phyloP scores from a whole-genome alignment of 92 coral and sea anemone species.

The Paramuricea clavata region DNA sequence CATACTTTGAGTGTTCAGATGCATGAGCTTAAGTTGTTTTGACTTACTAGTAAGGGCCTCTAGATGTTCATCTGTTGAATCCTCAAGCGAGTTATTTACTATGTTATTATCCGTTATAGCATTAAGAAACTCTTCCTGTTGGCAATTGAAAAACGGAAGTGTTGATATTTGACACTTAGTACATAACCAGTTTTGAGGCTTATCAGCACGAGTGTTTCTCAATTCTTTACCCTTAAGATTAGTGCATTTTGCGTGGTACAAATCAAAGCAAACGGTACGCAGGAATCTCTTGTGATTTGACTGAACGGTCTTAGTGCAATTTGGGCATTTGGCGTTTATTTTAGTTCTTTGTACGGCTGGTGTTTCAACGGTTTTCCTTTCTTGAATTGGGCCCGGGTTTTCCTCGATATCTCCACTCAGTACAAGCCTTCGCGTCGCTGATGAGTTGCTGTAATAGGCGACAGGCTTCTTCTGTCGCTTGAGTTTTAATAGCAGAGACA shows the following conservation, averaged over 20 bases:
- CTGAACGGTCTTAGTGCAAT: constrained; percentile 51
- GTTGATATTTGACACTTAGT: constrained; percentile 40
- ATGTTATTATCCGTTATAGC: background rate
- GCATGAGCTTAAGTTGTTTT: constrained; percentile 4
- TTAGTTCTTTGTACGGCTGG: constrained; percentile 35
- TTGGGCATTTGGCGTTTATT: constrained; percentile 35
- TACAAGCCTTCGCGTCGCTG: constrained; percentile 57
- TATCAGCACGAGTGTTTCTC: constrained; percentile 42
- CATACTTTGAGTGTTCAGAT: constrained; percentile 27
- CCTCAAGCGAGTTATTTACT: background rate
- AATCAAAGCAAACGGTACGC: constrained; percentile 50
- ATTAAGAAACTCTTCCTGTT: constrained; percentile 12
- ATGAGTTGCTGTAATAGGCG: constrained; percentile 54
- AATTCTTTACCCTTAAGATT: constrained; percentile 30
- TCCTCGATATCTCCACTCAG: constrained; percentile 47
- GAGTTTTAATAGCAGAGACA: no score
- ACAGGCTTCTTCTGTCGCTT: constrained; percentile 38
- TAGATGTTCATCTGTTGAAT: constrained; percentile 18
- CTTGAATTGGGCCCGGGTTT: background rate
- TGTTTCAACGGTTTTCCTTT: constrained; percentile 40
- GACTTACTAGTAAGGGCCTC: constrained; percentile 12
- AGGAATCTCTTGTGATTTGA: constrained; percentile 52
- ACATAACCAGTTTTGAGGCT: constrained; percentile 55
- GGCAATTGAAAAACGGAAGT: constrained; percentile 46
- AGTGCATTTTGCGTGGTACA: constrained; percentile 54